Evolutionary conservation across 2,113 vertebrate species (phyloP), one percentile per base, ranked within the genome.

Genomic region (Macaca nemestrina): DNA sequence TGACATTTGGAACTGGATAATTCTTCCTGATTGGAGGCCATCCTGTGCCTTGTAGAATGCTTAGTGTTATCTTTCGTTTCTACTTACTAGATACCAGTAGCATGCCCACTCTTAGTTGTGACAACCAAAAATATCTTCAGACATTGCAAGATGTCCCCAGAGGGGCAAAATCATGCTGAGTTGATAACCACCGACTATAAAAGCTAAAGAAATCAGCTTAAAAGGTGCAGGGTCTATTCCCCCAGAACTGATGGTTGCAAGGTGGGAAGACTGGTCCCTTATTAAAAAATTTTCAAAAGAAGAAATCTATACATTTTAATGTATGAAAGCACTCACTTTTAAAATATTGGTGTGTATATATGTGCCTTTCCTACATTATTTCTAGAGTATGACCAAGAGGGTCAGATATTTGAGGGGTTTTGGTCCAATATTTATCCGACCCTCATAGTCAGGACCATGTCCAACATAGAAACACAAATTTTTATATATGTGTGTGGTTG

Each of bases 241-340:
- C 3, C 10, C 30, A 4, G 23, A 43, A n/a, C 6, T 32, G 68
- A 72, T 70, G 40, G 23, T 1, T 61, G 25, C 57, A 87, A 89
- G 64, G 52, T 85, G 17, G 45, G 3, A 52, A 85, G 45, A 73
- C 30, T 17, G n/a, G 11, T 25, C 3, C 18, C 40, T 67, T 73
- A 50, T 79, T 45, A n/a, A 73, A 61, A n/a, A 32, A 2, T 55
- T 89, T 95, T 95, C 61, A 61, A 73, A 3, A 87, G 73, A 85
- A 79, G 88, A 95, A 92, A 91, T 80, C 18, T 10, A 27, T 20
- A 59, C 64, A 89, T 80, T 83, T 94, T 83, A 92, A 94, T 80
- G 82, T 57, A 57, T 40, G 27, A 92, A 92, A 88, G 59, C 45
- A 83, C 8, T 80, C 9, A 8, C 32, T 87, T 97, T 93, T 17